Conservation (phyloP, 2,888 invertebrate species). For the Andrena hattorfiana region DNA sequence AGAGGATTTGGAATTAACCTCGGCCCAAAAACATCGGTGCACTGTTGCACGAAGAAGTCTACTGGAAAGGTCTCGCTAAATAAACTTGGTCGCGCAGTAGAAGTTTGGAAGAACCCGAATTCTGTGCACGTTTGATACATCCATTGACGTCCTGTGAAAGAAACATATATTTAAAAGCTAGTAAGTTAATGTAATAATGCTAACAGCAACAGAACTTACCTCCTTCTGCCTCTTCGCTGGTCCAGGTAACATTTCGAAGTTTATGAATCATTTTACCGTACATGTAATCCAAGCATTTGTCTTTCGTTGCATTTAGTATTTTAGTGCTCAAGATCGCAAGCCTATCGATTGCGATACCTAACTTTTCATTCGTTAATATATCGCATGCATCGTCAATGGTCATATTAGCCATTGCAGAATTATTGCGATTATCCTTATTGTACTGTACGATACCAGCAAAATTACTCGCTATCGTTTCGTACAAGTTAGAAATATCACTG, state of each 20-base stretch:
- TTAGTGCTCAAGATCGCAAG: constrained; percentile 91
- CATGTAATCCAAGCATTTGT: constrained; percentile 93
- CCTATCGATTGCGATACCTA: constrained; percentile 88
- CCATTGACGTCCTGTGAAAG: constrained; percentile 91
- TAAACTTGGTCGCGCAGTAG: constrained; percentile 88
- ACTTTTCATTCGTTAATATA: constrained; percentile 89
- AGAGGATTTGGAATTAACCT: constrained; percentile 84
- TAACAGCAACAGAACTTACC: constrained; percentile 81
- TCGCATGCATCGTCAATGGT: constrained; percentile 94
- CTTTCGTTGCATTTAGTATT: constrained; percentile 88
- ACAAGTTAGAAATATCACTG: constrained; percentile 92
- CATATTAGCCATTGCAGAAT: constrained; percentile 88
- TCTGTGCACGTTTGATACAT: constrained; percentile 98
- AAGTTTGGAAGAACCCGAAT: constrained; percentile 98
- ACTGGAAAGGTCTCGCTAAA: constrained; percentile 92
- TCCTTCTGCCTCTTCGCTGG: constrained; percentile 88
- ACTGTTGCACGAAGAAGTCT: constrained; percentile 92
- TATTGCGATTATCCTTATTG: constrained; percentile 94
- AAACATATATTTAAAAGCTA: constrained; percentile 2
- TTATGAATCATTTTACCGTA: constrained; percentile 91
- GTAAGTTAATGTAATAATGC: not conserved
- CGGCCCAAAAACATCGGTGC: constrained; percentile 93
- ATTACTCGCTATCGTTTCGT: constrained; percentile 92
- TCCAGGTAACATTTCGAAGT: constrained; percentile 89
- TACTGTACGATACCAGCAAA: constrained; percentile 97